These are phyloP conservation scores for Artibeus jamaicensis DNA, from an alignment of 2,797 vertebrate species.

Conservation along the genomic window DNA sequence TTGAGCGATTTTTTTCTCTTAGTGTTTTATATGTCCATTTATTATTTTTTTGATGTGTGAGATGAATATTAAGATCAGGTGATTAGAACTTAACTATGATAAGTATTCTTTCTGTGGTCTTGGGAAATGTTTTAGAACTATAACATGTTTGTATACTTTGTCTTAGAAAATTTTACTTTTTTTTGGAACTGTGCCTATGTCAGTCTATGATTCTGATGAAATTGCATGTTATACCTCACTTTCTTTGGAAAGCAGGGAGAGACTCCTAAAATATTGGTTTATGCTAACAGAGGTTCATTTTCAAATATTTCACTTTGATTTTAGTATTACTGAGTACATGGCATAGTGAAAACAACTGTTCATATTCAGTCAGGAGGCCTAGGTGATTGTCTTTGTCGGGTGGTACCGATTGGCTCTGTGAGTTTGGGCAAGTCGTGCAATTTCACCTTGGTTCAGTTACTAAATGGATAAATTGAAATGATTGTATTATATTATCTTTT, in stretches of 20 bases:
- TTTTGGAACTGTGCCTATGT: background rate
- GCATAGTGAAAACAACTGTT: background rate
- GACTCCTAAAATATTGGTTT: background rate
- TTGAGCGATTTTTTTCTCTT: slow-evolving; percentile 15
- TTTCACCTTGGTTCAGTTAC: slow-evolving; percentile 22
- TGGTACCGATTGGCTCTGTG: background rate
- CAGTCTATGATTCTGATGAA: slow-evolving; percentile 2
- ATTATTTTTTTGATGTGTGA: background rate
- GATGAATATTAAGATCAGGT: background rate
- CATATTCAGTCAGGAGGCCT: background rate
- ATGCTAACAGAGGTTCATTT: background rate
- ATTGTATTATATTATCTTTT: background rate
- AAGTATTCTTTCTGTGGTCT: slow-evolving; percentile 23
- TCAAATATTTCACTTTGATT: background rate
- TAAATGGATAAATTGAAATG: slow-evolving; percentile 33
- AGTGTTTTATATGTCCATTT: background rate
- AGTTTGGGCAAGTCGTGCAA: background rate
- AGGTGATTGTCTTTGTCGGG: background rate
- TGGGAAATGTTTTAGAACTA: slow-evolving; percentile 23
- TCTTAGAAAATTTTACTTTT: background rate
- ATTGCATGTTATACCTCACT: background rate
- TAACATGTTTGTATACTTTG: slow-evolving; percentile 18
- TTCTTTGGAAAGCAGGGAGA: background rate
- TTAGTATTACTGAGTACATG: background rate
- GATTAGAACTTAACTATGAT: slow-evolving; percentile 26